Base-by-base conservation (phyloP, 1,140 invertebrate species). In the Eriocheir sinensis region DNA sequence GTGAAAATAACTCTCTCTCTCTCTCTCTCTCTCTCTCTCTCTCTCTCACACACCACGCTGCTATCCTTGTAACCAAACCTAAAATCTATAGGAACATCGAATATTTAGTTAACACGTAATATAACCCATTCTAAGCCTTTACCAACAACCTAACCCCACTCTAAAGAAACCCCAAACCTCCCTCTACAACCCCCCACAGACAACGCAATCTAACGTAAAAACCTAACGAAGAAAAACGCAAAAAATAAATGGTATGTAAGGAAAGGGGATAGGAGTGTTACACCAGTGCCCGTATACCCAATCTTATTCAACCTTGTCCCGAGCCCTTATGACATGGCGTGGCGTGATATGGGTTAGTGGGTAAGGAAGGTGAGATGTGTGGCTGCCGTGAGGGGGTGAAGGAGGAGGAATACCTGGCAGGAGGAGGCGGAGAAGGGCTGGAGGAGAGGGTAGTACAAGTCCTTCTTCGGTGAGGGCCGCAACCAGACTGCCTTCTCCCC, bases 391-490 rank as follows among this genome's bases (percentile, higher is more conserved):
- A n/a, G n/a, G n/a, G 34, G 2, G 32, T 4, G n/a, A n/a, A 34
- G 30, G 17, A 21, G 36, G 27, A n/a, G 36, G 83, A 21, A 36
- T 38, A 86, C 60, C 60, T 72, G 83, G 83, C 34, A 34, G 83
- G 40, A 41, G 83, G 30, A 86, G 40, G 83, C 40, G 40, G 30
- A 34, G 40, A 34, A 86, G 83, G 83, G 83, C 83, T 86, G 40
- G 40, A 86, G 40, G 83, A 40, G 40, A 27, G 40, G 83, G 83
- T 40, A 34, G 30, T 17, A 34, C 30, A 41, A 1, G 21, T 72
- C 27, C 21, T 27, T 21, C 6, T n/a, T 72, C 6, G 4, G n/a
- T 21, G 60, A 72, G 21, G 60, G 60, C 60, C 60, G 8, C 60
- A 21, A n/a, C 60, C 60, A 72, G 60, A 72, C 60, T 72, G 60